phyloP scores from a whole-genome alignment of 2,797 vertebrate genomes.

The Bradypodion ventrale region DNA sequence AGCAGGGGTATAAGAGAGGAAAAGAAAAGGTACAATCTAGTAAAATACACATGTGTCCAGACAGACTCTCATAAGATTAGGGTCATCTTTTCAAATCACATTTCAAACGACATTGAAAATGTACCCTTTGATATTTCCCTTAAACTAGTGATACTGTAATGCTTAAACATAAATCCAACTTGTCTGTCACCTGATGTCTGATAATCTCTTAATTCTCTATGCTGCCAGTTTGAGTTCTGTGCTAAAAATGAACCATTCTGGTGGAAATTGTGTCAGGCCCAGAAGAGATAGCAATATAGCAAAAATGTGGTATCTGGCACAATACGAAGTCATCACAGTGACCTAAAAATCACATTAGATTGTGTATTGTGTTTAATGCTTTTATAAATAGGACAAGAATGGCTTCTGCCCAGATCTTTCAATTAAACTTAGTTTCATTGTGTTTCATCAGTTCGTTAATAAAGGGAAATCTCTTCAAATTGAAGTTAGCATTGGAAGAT shows the following conservation, averaged over 20 bases:
- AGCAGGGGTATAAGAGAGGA: conserved; percentile 9
- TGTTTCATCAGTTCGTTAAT: neutral
- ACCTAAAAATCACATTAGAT: neutral
- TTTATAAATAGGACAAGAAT: neutral
- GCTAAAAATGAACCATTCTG: conserved; percentile 3
- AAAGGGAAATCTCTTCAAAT: neutral
- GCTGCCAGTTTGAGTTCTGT: conserved; percentile 42
- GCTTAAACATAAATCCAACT: conserved; percentile 1
- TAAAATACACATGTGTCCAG: conserved; percentile 27
- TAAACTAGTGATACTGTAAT: neutral
- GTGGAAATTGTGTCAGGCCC: conserved; percentile 23
- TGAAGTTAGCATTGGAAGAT: neutral
- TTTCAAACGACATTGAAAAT: conserved; percentile 27
- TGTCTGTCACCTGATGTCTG: conserved; percentile 17
- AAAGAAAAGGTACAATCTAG: conserved; percentile 10
- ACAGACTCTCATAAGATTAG: conserved; percentile 44
- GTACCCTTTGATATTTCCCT: conserved; percentile 21
- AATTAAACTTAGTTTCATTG: neutral
- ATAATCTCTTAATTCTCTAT: conserved; percentile 32
- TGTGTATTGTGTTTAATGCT: neutral
- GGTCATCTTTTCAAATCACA: conserved; percentile 39
- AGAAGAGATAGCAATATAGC: conserved; percentile 18
- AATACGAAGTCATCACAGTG: conserved; percentile 15
- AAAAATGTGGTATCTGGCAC: neutral
- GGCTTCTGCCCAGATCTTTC: neutral